Evolutionary conservation across 2,888 invertebrate species (phyloP).

Genomic region (Coremacera marginata): DNA sequence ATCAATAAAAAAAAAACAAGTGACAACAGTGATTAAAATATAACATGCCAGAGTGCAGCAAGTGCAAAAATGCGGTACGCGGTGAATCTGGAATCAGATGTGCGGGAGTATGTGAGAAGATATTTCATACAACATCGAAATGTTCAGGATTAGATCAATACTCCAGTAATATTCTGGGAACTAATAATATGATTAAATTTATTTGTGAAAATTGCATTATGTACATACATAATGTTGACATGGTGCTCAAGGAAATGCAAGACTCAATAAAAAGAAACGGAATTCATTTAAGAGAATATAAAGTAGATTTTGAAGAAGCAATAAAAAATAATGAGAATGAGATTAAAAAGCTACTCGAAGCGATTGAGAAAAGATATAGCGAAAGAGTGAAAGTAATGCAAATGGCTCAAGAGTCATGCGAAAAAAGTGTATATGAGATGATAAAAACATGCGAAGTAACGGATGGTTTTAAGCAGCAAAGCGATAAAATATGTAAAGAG

Average conservation of each 20-base stretch:
- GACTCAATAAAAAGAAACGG: no score
- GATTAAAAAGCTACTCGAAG: neutral
- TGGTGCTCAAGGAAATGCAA: no score
- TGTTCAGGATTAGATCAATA: neutral
- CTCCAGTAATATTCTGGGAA: neutral
- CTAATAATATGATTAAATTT: neutral
- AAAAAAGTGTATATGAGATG: slow-evolving; percentile 6
- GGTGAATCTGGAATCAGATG: slow-evolving; percentile 22
- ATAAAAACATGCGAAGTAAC: neutral
- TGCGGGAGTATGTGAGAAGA: slow-evolving; percentile 16
- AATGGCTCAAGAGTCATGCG: neutral
- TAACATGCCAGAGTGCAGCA: neutral
- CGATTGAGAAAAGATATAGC: neutral
- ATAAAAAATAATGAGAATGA: neutral
- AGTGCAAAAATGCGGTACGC: slow-evolving; percentile 11
- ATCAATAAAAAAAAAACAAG: no score
- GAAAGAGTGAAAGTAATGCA: slow-evolving; percentile 2
- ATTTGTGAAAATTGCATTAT: slow-evolving; percentile 21
- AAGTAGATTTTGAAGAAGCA: no score
- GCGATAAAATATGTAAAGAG: no score
- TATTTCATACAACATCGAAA: slow-evolving; percentile 4
- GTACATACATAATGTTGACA: slow-evolving; percentile 7
- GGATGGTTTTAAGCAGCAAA: no score
- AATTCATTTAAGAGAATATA: no score
- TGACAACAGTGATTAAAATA: no score